A percentile compares a stretch with the other conserved stretches of the same genome.
Conservation (phyloP, 2,797 vertebrate genomes). For the Clarias laeviceps region DNA sequence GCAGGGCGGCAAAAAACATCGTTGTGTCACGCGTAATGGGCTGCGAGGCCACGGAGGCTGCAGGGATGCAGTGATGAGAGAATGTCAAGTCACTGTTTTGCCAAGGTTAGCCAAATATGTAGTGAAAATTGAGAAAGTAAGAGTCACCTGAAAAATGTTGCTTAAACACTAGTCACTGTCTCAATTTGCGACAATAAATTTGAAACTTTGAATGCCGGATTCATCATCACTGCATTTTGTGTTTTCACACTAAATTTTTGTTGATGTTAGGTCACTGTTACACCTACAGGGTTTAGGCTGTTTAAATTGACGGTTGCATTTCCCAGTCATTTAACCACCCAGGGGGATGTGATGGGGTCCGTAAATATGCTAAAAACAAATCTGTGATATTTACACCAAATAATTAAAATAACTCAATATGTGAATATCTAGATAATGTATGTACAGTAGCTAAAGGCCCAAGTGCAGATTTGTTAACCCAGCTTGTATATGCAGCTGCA, state of each 20-base stretch:
- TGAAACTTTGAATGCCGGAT: not conserved
- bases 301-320: not conserved
- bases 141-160: slow-evolving; percentile 7
- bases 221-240: not conserved
- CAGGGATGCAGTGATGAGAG: slow-evolving; percentile 28
- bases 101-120: not conserved
- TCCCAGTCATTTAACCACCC: not conserved
- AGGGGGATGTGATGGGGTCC: not conserved
- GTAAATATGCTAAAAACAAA: slow-evolving; percentile 1
- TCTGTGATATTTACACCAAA: not conserved
- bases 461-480: not conserved
- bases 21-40: slow-evolving; percentile 73
- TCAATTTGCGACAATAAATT: not conserved
- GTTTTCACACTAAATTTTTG: not conserved
- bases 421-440: not conserved
- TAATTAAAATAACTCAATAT: not conserved
- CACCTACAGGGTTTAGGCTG: not conserved
- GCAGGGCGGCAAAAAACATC: slow-evolving; percentile 75
- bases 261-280: not conserved
- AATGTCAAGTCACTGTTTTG: slow-evolving; percentile 27
- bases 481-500: not conserved
- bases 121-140: slow-evolving; percentile 1
- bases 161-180: not conserved
- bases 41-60: slow-evolving; percentile 62
- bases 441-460: not conserved